Conservation (phyloP, 2,797 vertebrate species). For the Florisuga fusca region DNA sequence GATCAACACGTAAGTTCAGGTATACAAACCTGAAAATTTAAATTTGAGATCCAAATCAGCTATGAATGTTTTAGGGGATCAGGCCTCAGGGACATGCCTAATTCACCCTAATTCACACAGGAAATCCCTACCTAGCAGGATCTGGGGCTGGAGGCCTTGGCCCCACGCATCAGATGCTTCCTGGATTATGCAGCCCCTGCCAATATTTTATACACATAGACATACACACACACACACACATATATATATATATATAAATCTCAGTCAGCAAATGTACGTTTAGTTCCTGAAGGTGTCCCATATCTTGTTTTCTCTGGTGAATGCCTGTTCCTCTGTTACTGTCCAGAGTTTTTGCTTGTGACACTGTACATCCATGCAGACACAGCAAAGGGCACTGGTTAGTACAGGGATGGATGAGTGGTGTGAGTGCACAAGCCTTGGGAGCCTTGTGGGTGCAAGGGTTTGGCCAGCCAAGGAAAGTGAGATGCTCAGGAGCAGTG, state of each 20-base stretch:
- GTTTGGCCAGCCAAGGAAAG: constrained; percentile 21
- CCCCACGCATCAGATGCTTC: neutral
- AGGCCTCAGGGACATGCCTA: neutral
- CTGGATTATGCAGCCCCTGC: neutral
- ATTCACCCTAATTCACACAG: neutral
- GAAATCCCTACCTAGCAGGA: neutral
- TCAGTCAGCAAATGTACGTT: constrained; percentile 53
- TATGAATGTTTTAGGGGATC: neutral
- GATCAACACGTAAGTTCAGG: neutral
- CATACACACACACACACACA: constrained; percentile 23
- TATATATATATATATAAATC: constrained; percentile 39
- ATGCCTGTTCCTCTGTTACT: constrained; percentile 59
- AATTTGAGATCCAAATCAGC: neutral
- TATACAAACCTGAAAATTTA: neutral
- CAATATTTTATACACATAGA: constrained; percentile 42
- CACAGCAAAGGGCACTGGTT: constrained; percentile 60
- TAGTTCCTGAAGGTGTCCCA: constrained; percentile 25
- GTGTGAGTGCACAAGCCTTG: neutral
- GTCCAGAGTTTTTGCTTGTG: constrained; percentile 59
- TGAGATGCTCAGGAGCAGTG: neutral
- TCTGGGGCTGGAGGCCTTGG: neutral
- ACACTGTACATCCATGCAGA: constrained; percentile 73
- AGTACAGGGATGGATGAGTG: constrained; percentile 42
- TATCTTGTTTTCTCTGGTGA: constrained; percentile 47
- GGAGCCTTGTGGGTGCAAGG: neutral